Conservation (phyloP, 2,113 vertebrate species). For the Halcyon senegalensis region DNA sequence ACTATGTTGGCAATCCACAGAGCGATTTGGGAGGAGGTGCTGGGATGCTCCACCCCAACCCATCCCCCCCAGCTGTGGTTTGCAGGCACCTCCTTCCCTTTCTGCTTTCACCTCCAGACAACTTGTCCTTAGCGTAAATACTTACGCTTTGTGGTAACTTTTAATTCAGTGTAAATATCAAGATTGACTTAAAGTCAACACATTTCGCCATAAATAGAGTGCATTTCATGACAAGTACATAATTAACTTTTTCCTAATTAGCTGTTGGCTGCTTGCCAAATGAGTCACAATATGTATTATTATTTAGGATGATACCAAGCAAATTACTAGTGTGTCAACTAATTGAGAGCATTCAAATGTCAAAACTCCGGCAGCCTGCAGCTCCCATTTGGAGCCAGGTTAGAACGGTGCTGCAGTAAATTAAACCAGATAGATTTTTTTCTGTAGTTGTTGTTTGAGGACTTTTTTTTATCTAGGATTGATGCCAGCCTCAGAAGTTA, state of each 20-base stretch:
- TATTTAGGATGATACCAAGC: conserved; percentile 41
- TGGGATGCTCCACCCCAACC: not conserved
- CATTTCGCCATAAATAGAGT: conserved; percentile 56
- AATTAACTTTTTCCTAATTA: conserved; percentile 72
- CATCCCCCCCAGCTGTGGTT: fast-evolving
- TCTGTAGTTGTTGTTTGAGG: not conserved
- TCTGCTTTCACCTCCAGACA: not conserved
- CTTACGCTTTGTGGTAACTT: not conserved
- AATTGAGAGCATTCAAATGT: conserved; percentile 39
- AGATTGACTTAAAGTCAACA: conserved; percentile 53
- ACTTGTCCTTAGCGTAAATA: not conserved
- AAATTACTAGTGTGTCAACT: conserved; percentile 41
- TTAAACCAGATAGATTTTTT: not conserved
- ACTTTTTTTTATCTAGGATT: not conserved
- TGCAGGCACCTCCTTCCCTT: not conserved
- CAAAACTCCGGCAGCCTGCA: not conserved
- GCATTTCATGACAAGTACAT: conserved; percentile 52
- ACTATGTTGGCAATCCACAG: fast-evolving
- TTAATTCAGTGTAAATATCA: conserved; percentile 37
- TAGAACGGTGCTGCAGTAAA: not conserved
- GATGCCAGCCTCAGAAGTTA: not conserved
- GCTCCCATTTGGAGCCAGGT: not conserved
- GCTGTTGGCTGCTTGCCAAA: conserved; percentile 49
- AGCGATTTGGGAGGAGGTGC: not conserved
- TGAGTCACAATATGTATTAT: conserved; percentile 56